Evolutionary conservation across 2,888 invertebrate species (phyloP).

Genomic region (Trachelus stipa): DNA sequence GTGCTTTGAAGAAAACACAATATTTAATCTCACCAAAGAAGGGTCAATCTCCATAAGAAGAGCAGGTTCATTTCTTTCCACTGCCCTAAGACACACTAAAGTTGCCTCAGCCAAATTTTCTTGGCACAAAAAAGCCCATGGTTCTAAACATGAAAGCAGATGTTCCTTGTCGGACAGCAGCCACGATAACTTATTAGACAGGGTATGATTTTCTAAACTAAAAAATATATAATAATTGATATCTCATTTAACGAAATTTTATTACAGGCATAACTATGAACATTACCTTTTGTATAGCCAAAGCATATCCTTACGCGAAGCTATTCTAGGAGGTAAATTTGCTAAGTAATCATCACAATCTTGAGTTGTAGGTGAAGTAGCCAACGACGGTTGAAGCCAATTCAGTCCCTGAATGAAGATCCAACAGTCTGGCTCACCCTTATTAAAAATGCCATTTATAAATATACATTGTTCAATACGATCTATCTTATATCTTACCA

Average conservation of each 20-base stretch:
- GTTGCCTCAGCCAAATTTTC: constrained; percentile 72
- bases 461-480: neutral
- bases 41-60: constrained; percentile 74
- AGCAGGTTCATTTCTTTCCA: constrained; percentile 74
- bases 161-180: constrained; percentile 74
- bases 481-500: constrained; percentile 51
- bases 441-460: constrained; percentile 33
- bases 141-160: constrained; percentile 70
- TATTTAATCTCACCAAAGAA: constrained; percentile 63
- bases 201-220: constrained; percentile 70
- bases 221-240: constrained; percentile 28
- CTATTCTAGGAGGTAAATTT: constrained; percentile 66
- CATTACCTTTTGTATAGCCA: constrained; percentile 69
- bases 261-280: neutral
- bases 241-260: constrained; percentile 6
- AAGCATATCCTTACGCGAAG: constrained; percentile 68
- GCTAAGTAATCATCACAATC: constrained; percentile 62
- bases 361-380: constrained; percentile 66
- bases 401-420: constrained; percentile 72
- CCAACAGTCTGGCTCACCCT: constrained; percentile 71
- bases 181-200: constrained; percentile 73
- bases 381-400: constrained; percentile 72
- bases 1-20: neutral
- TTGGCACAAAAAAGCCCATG: constrained; percentile 73
- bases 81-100: constrained; percentile 73